phyloP scores from a whole-genome alignment of 1,140 invertebrate genomes.

The Trichogramma pretiosum region DNA sequence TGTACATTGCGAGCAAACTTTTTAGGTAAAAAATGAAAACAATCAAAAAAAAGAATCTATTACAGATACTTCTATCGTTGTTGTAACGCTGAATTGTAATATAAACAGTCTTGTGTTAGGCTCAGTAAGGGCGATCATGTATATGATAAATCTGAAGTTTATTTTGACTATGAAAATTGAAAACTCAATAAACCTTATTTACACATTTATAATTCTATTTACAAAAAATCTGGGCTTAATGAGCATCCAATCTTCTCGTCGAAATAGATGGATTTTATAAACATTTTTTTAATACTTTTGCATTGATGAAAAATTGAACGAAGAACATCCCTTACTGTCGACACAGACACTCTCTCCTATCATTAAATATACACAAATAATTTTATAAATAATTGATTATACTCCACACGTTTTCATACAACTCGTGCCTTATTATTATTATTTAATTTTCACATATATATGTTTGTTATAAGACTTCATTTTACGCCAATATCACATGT shows the following conservation, averaged over 20 bases:
- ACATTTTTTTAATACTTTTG: not conserved
- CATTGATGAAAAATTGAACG: not conserved
- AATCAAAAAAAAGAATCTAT: conserved; percentile 7
- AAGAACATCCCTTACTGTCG: conserved; percentile 18
- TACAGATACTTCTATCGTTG: conserved; percentile 5
- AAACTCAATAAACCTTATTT: conserved; percentile 13
- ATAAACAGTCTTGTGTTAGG: conserved; percentile 39
- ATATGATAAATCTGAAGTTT: no score
- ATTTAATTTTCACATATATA: conserved; percentile 15
- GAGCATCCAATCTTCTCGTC: conserved; percentile 15
- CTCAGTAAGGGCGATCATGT: conserved; percentile 23
- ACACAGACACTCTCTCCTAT: conserved; percentile 20
- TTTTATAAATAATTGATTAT: conserved; percentile 20
- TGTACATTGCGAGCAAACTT: conserved; percentile 15
- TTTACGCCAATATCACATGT: conserved; percentile 18
- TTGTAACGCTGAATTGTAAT: conserved; percentile 28
- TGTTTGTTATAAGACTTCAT: conserved; percentile 16
- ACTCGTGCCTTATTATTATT: conserved; percentile 16
- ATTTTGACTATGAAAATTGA: conserved; percentile 9
- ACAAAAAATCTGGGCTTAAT: conserved; percentile 17
- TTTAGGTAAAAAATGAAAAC: conserved; percentile 18
- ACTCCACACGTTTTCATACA: conserved; percentile 13
- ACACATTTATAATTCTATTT: conserved; percentile 19
- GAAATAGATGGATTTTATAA: conserved; percentile 3
- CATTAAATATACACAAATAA: conserved; percentile 23